A percentile compares a stretch with the other conserved stretches of the same genome.
Conservation (phyloP, 1,140 invertebrate genomes). For the Leptonema lineaticorne region DNA sequence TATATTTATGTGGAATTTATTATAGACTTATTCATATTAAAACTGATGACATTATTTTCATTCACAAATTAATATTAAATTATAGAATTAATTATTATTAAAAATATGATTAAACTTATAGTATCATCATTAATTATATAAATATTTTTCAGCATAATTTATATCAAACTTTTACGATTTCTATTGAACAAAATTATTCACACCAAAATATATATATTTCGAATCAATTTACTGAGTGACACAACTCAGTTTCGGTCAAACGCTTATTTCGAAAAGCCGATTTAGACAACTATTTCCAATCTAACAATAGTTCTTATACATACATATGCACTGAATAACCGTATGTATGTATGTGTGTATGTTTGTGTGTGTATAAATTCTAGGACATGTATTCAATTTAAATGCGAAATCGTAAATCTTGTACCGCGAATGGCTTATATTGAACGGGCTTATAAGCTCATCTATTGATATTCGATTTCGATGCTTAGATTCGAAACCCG, state of each 20-base stretch:
- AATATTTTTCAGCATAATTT: no score
- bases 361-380: neutral
- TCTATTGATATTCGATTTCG: neutral
- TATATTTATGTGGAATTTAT: no score
- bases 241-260: neutral
- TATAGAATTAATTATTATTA: no score
- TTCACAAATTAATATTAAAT: no score
- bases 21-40: no score
- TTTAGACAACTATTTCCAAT: neutral
- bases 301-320: neutral
- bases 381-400: slow-evolving; percentile 20
- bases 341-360: neutral
- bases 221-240: no score
- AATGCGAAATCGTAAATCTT: slow-evolving; percentile 24
- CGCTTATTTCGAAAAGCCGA: slow-evolving; percentile 7
- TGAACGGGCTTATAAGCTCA: neutral
- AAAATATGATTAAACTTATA: no score
- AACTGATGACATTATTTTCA: no score
- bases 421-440: slow-evolving; percentile 4
- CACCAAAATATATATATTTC: no score
- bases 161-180: no score
- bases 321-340: neutral
- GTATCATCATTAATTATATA: no score
- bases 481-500: neutral
- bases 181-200: no score